These are phyloP conservation scores for Holocentrus rufus DNA, from an alignment of 2,797 vertebrate species.

Conservation along the genomic window DNA sequence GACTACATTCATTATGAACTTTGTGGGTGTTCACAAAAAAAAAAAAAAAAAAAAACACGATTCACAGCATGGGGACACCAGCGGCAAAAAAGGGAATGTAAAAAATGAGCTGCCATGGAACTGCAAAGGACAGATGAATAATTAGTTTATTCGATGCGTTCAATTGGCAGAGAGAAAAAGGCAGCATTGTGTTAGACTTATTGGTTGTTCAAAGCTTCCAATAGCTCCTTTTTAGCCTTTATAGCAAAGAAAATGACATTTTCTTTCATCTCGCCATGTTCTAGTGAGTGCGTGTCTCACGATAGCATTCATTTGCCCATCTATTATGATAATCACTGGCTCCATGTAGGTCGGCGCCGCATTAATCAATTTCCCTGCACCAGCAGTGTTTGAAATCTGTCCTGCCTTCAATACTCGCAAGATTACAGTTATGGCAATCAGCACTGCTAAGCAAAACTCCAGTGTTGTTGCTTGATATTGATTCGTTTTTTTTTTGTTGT, in stretches of 20 bases:
- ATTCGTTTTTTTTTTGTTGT: neutral
- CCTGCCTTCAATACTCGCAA: slow-evolving; percentile 15
- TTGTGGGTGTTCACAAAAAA: slow-evolving; percentile 16
- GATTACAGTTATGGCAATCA: neutral
- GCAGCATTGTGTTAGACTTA: slow-evolving; percentile 28
- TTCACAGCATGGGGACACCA: slow-evolving; percentile 16
- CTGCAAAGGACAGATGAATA: slow-evolving; percentile 24
- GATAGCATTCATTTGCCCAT: slow-evolving; percentile 30
- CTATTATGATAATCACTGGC: slow-evolving; percentile 40
- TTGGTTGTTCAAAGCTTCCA: slow-evolving; percentile 37
- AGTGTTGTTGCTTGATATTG: neutral
- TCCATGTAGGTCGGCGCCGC: slow-evolving; percentile 15
- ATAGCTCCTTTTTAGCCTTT: slow-evolving; percentile 37
- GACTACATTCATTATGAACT: slow-evolving; percentile 32
- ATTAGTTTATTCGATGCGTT: slow-evolving; percentile 31
- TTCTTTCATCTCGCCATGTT: slow-evolving; percentile 15
- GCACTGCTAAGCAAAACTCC: too few species aligned
- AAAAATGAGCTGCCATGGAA: slow-evolving; percentile 11
- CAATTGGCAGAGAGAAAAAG: slow-evolving; percentile 44
- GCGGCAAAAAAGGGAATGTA: slow-evolving; percentile 16
- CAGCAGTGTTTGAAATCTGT: neutral
- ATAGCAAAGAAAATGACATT: slow-evolving; percentile 33
- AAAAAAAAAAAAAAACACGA: neutral
- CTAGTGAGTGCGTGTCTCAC: slow-evolving; percentile 28
- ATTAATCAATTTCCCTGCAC: neutral